Evolutionary conservation across 2,797 vertebrate genomes (phyloP), one percentile per base, ranked within the genome.

Genomic region (Miichthys miiuy): DNA sequence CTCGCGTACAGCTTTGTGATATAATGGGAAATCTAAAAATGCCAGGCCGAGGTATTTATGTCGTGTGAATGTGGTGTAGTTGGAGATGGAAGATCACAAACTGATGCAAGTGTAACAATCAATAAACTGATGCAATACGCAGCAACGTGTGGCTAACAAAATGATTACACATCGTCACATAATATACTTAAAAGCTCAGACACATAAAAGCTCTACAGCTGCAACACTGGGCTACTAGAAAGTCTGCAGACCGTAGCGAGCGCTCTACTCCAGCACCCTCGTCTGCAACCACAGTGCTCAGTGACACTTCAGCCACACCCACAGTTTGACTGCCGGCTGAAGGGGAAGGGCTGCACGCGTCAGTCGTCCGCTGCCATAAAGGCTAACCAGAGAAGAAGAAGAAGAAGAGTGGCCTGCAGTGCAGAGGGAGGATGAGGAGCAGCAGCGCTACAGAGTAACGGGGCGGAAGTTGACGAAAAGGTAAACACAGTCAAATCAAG

Each of bases 271-370:
- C 71, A 67, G 66, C 47, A 52, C 27, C 16, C 41, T 54, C 23
- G 57, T 63, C 20, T 82, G 16, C 51, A 81, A 80, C 66, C 65
- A 61, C 54, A 81, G 52, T 44, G 56, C 56, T 70, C 64, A 56
- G 63, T 71, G 74, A 68, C 80, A 77, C 69, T 79, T 80, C 44
- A 74, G 63, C 25, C 74, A 76, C 79, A 52, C 71, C 75, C 60
- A 52, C 58, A 38, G 14, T 23, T 13, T 55, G 70, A 73, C 73
- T 23, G 61, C 70, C 16, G 73, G 58, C 72, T 72, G 42, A 23
- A 50, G 20, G 42, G 68, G 65, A 54, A 41, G 68, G 55, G 56
- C 48, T 17, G 21, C 75, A 38, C 44, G 25, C 11, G 61, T 47
- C 16, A 6, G 64, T 5, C 27, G 7, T 57, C 30, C 0, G 2